Percentiles rank a stretch among this genome's conserved stretches.
These are phyloP conservation scores for Colletes gigas DNA, from an alignment of 1,140 invertebrate species.

Conservation along the genomic window DNA sequence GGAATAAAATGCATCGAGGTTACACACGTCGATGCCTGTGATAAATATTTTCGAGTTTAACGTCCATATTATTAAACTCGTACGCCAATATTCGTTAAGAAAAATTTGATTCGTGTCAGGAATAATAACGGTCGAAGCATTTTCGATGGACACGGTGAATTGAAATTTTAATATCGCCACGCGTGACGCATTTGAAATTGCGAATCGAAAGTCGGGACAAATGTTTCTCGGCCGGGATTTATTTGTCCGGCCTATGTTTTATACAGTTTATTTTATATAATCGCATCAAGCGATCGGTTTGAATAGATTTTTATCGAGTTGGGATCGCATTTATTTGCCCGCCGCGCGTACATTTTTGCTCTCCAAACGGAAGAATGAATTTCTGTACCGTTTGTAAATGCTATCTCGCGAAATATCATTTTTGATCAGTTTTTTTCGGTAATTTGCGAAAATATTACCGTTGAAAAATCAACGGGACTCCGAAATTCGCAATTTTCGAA, in stretches of 20 bases:
- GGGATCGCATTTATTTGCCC: slow-evolving; percentile 60
- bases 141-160: slow-evolving; percentile 17
- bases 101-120: not conserved
- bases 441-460: not conserved
- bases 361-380: slow-evolving; percentile 15
- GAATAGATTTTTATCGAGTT: slow-evolving; percentile 69
- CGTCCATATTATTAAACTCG: not conserved
- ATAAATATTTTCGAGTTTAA: too few relatives aligned
- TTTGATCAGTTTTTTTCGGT: slow-evolving; percentile 7
- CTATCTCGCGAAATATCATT: slow-evolving; percentile 19
- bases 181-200: slow-evolving; percentile 9
- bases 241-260: slow-evolving; percentile 27
- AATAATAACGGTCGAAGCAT: not conserved
- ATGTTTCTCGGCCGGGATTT: slow-evolving; percentile 12
- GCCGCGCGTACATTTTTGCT: slow-evolving; percentile 38
- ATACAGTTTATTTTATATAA: slow-evolving; percentile 44
- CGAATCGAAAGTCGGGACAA: not conserved
- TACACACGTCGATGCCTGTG: too few relatives aligned
- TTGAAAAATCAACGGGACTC: not conserved
- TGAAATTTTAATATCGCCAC: slow-evolving; percentile 41
- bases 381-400: slow-evolving; percentile 11
- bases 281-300: slow-evolving; percentile 61
- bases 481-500: not conserved
- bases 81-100: not conserved
- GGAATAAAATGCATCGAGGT: too few relatives aligned